Base-by-base conservation (phyloP, 2,113 vertebrate genomes). In the Sapajus apella region DNA sequence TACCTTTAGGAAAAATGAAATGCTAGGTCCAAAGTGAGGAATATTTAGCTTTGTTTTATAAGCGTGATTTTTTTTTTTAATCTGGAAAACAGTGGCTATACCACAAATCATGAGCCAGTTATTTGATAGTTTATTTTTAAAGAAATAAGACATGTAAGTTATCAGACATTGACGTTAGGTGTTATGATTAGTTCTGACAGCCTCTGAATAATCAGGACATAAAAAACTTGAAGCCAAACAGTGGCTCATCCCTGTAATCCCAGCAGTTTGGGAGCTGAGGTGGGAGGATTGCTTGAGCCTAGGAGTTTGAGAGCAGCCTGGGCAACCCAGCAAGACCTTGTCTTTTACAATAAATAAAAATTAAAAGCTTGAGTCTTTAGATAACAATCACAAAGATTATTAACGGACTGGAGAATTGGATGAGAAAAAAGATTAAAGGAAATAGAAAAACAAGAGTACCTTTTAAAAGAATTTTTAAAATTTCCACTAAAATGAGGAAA, bases 401-500 rank as follows among this genome's bases (percentile, higher is more conserved):
- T 70, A 27, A 92, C 75, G 32, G 64, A 61, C 6, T 52, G 32
- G 11, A 87, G 87, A 88, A 75, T 18, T 45, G 10, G 64, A 40
- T n/a, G 11, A 64, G 45, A 92, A 75, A 85, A 66, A 91, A 37
- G 45, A 88, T 56, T 37, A 85, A 93, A 68, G 32, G 43, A 43
- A 87, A 61, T n/a, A 37, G 55, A 55, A 76, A 85, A 87, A 81
- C 61, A 43, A 86, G 13, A 89, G 50, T 23, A 72, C 1, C 6
- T 17, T 45, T 50, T 92, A 30, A 64, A 64, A 64, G 61, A 64
- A 64, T 32, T 64, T 64, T 64, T 32, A 3, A 14, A 64, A 45
- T 84, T 92, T 55, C 58, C 37, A 83, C 61, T 83, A 87, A 87
- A 90, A 83, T 83, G 21, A 90, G 40, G 43, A 84, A 86, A 89